Base-by-base conservation (phyloP, 2,888 invertebrate genomes). In the Drosophila conformis region DNA sequence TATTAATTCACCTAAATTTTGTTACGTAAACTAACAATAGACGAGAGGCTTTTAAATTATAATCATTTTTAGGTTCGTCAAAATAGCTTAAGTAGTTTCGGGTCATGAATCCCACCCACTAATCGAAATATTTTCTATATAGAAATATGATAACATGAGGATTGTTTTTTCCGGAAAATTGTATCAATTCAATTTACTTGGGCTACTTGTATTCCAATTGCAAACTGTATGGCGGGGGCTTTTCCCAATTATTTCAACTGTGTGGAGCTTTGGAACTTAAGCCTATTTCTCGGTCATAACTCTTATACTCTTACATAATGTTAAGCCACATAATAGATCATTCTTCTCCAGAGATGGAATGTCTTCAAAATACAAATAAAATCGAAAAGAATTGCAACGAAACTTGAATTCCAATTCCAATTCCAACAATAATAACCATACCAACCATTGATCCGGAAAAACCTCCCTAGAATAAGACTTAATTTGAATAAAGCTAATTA, bases 351-450 rank as follows among this genome's bases (percentile, higher is more conserved):
- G 8, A 60, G 21, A 10, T 21, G 13, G 36, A 25, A 61, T 40
- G 35, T 10, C 18, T 27, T 64, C 25, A 38, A 46, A 38, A 66
- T 48, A 69, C 25, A 66, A 61, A 54, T 33, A 2, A 57, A 64
- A 78, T 72, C 75, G 73, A 75, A 83, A 40, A 64, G 31, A 80
- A 82, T 69, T 73, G 70, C 83, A 84, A 79, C 83, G 83, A 84
- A 83, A 61, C 64, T 70, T 63, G 29, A 66, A 69, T 53, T 61
- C 61, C 61, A 74, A 65, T 64, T 58, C 42, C 60, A 75, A 65
- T 64, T 58, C 42, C 60, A 75, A 60, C 8, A 67, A 68, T 36
- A 36, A 63, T 56, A 63, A 69, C n/a, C 53, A 66, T 38, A 54
- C 46, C 71, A 70, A 74, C 60, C 62, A 75, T 67, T 77, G 54